These are phyloP conservation scores for Chrysolina haemoptera DNA, from an alignment of 2,888 invertebrate species.

Conservation along the genomic window DNA sequence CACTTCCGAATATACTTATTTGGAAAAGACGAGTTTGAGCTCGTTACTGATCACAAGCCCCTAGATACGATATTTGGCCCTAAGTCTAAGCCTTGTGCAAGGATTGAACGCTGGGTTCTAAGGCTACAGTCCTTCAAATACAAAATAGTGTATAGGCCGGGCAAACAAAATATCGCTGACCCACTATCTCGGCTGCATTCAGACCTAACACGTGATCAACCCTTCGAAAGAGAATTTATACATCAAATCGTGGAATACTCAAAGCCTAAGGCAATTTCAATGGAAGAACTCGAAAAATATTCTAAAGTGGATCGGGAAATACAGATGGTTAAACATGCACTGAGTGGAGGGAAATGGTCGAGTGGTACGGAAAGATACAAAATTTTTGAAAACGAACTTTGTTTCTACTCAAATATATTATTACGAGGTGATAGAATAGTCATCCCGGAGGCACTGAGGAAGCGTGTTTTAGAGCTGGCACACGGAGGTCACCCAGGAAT, in stretches of 20 bases:
- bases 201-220: slow-evolving; percentile 28
- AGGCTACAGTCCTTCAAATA: slow-evolving; percentile 43
- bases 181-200: slow-evolving; percentile 36
- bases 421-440: slow-evolving; percentile 51
- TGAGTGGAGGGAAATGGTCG: slow-evolving; percentile 27
- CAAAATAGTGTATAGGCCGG: slow-evolving; percentile 38
- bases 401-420: slow-evolving; percentile 54
- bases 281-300: slow-evolving; percentile 36
- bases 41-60: slow-evolving; percentile 38
- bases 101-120: slow-evolving; percentile 27
- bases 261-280: slow-evolving; percentile 40
- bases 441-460: slow-evolving; percentile 48
- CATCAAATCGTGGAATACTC: slow-evolving; percentile 40
- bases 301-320: slow-evolving; percentile 32
- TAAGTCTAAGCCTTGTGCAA: slow-evolving; percentile 51
- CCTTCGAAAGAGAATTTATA: slow-evolving; percentile 9
- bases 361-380: slow-evolving; percentile 34
- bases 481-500: slow-evolving; percentile 64
- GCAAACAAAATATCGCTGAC: slow-evolving; percentile 42
- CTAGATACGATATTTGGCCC: slow-evolving; percentile 50
- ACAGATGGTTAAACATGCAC: slow-evolving; percentile 28
- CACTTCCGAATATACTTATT: slow-evolving; percentile 46
- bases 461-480: slow-evolving; percentile 52
- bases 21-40: slow-evolving; percentile 31
- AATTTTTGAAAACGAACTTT: slow-evolving; percentile 57